These are phyloP conservation scores for Crotophaga sulcirostris DNA, from an alignment of 2,113 vertebrate species.

Conservation along the genomic window DNA sequence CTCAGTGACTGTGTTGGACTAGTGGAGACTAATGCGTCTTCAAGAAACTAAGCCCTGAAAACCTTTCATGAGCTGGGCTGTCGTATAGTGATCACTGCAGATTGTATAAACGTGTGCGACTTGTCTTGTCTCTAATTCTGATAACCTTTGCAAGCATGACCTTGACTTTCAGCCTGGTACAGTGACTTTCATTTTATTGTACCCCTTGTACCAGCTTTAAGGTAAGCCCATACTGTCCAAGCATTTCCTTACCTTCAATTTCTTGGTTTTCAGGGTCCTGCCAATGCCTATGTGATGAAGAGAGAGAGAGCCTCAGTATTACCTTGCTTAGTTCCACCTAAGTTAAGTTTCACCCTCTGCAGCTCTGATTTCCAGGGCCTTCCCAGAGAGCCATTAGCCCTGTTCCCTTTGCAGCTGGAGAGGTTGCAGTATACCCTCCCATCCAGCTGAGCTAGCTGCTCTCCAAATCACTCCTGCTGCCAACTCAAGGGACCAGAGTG, in stretches of 20 bases:
- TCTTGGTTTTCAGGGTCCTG: not conserved
- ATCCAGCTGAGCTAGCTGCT: not conserved
- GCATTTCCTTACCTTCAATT: not conserved
- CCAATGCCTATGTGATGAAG: not conserved
- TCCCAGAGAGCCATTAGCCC: not conserved
- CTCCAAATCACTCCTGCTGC: not conserved
- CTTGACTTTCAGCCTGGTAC: not conserved
- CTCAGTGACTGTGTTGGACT: not conserved
- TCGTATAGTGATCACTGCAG: not conserved
- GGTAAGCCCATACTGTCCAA: not conserved
- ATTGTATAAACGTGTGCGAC: not conserved
- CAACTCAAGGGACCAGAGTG: not conserved
- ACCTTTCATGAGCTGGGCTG: not conserved
- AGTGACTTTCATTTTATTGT: not conserved
- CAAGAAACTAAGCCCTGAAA: not conserved
- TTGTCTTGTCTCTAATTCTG: not conserved
- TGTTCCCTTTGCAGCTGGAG: not conserved
- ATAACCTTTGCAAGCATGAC: not conserved
- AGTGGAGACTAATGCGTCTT: not conserved
- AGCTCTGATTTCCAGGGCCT: not conserved
- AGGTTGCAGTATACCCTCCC: not conserved
- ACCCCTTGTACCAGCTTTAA: not conserved
- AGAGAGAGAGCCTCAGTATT: fast-evolving
- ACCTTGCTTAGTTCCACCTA: not conserved
- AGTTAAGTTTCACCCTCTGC: not conserved